Base-by-base conservation (phyloP, 2,797 vertebrate genomes). In the Prionace glauca region DNA sequence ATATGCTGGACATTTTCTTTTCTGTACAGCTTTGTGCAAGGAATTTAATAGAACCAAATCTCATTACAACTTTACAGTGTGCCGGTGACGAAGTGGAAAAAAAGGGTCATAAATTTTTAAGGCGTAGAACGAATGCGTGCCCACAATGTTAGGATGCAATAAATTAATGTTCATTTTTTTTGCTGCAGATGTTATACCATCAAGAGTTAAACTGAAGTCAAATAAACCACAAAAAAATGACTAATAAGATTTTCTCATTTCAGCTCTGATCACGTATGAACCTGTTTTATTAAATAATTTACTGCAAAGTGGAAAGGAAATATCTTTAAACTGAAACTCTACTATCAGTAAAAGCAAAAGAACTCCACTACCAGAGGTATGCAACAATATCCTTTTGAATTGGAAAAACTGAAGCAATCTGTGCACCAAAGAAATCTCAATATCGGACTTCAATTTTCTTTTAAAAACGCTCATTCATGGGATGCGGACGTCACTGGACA, bases 131-230 rank as follows among this genome's bases (percentile, higher is more conserved):
- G 32, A 92, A 67, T 92, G 62, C 86, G 62, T 67, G 32, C 20
- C n/a, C 90, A 92, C 62, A 67, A 67, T 91, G 12, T 91, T 67
- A 65, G 32, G 36, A 67, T 92, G 65, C 90, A 92, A 92, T 92
- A 67, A 67, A 67, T 67, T 92, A 92, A 92, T n/a, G 90, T 32
- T 24, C n/a, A 36, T 67, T 22, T 67, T 36, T 92, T 84, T 67
- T 92, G 16, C 10, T 3, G 18, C 56, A 60, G 9, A 60, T 92
- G 1, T n/a, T 29, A 24, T 62, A 65, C 88, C 29, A 62, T n/a
- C 11, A n/a, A 91, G 56, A 65, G 56, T 65, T 92, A 92, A 92
- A n/a, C 1, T 3, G 62, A 65, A 60, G 62, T 67, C 62, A 24
- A 41, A 36, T 67, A 24, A 67, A 67, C n/a, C 62, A 92, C 36